Conservation (phyloP, 1,140 invertebrate genomes). For the Drosophila melanica region DNA sequence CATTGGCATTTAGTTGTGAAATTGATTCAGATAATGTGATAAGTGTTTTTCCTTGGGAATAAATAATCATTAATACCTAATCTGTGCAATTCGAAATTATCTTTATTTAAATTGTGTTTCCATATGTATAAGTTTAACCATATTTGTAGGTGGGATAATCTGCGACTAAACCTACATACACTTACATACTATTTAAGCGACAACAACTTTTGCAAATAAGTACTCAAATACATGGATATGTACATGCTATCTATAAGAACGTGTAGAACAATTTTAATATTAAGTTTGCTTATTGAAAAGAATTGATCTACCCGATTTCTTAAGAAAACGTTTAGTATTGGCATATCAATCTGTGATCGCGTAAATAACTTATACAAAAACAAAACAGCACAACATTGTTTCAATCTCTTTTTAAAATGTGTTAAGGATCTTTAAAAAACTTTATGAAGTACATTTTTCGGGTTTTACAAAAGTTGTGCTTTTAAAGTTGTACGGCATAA, state of each 20-base stretch:
- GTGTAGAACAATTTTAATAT: too few relatives aligned
- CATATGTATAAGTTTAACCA: background rate
- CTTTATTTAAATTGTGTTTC: background rate
- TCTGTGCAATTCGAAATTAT: background rate
- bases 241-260: background rate
- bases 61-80: background rate
- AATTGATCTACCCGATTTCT: too few relatives aligned
- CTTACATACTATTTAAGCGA: background rate
- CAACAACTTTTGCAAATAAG: background rate
- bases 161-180: constrained; percentile 22
- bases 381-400: too few relatives aligned
- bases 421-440: too few relatives aligned
- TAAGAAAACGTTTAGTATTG: too few relatives aligned
- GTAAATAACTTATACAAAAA: too few relatives aligned
- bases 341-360: too few relatives aligned
- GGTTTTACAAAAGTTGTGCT: too few relatives aligned
- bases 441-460: background rate
- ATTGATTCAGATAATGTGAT: constrained; percentile 5
- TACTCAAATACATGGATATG: background rate
- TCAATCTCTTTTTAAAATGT: too few relatives aligned
- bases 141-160: constrained; percentile 31
- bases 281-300: too few relatives aligned
- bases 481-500: background rate
- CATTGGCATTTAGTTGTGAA: constrained; percentile 1
- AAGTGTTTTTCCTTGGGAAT: constrained; percentile 6